A percentile compares a stretch with the other conserved stretches of the same genome.
Evolutionary conservation across 2,888 invertebrate genomes (phyloP).

Genomic region (Pyrochroa serraticornis): DNA sequence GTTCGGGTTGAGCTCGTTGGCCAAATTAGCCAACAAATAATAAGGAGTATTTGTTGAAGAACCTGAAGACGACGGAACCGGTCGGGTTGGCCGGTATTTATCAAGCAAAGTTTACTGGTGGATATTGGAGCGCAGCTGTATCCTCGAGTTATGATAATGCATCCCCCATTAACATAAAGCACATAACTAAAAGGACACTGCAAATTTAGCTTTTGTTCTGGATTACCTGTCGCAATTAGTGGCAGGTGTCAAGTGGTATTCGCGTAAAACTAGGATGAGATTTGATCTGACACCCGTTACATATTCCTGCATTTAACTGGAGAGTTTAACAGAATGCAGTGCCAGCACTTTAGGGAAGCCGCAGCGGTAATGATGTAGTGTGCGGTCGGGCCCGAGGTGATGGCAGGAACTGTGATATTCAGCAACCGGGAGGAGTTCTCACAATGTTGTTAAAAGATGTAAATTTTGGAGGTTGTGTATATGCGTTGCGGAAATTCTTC

Average conservation of each 20-base stretch:
- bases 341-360: slow-evolving; percentile 41
- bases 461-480: slow-evolving; percentile 37
- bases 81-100: slow-evolving; percentile 27
- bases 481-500: slow-evolving; percentile 37
- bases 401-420: slow-evolving; percentile 42
- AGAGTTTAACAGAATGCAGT: slow-evolving; percentile 37
- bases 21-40: slow-evolving; percentile 31
- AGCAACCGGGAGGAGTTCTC: slow-evolving; percentile 38
- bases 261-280: neutral
- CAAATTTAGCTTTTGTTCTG: slow-evolving; percentile 21
- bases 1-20: slow-evolving; percentile 19
- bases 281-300: slow-evolving; percentile 25
- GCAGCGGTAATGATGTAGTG: slow-evolving; percentile 47
- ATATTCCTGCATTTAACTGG: slow-evolving; percentile 36
- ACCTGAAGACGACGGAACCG: slow-evolving; percentile 29
- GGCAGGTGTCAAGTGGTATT: slow-evolving; percentile 19
- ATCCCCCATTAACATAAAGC: slow-evolving; percentile 38
- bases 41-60: slow-evolving; percentile 31
- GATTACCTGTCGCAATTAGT: slow-evolving; percentile 28
- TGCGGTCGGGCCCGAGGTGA: slow-evolving; percentile 44
- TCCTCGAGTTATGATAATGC: slow-evolving; percentile 37
- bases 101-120: slow-evolving; percentile 28
- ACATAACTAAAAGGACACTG: slow-evolving; percentile 25
- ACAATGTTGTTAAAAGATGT: slow-evolving; percentile 44
- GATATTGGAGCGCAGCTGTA: slow-evolving; percentile 34